Percentiles rank a stretch among this genome's conserved stretches.
These are phyloP conservation scores for Poecilia velifera DNA, from an alignment of 2,797 vertebrate species.

Conservation along the genomic window DNA sequence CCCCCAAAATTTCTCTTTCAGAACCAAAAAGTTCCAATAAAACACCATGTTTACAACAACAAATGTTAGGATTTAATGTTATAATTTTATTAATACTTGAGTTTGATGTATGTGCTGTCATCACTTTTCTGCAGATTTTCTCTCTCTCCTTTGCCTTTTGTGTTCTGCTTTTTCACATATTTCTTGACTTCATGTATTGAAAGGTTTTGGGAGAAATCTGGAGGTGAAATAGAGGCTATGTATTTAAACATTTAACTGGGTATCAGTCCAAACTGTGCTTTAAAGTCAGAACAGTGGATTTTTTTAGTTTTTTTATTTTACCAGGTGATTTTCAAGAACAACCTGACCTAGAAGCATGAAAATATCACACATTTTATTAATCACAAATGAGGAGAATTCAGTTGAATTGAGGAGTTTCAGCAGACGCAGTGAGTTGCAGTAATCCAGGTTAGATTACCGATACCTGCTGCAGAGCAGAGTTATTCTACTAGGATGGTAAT, in stretches of 20 bases:
- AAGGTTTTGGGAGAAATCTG: not conserved
- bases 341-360: not conserved
- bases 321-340: not conserved
- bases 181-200: not conserved
- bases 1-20: not conserved
- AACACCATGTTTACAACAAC: too few species aligned
- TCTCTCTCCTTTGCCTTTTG: not conserved
- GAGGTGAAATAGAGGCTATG: not conserved
- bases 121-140: not conserved
- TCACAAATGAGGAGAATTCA: slow-evolving; percentile 4
- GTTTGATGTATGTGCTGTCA: not conserved
- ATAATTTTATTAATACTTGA: not conserved
- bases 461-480: not conserved
- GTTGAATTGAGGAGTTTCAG: not conserved
- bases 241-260: not conserved
- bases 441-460: not conserved
- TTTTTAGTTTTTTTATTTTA: not conserved
- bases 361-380: not conserved
- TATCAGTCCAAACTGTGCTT: slow-evolving; percentile 2
- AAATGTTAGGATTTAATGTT: not conserved
- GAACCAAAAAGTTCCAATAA: not conserved
- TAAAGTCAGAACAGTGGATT: not conserved
- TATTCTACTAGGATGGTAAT: not conserved
- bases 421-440: not conserved
- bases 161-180: not conserved